A percentile compares a stretch with the other conserved stretches of the same genome.
phyloP scores from a whole-genome alignment of 1,140 invertebrate species.

The Saccostrea glomerata region DNA sequence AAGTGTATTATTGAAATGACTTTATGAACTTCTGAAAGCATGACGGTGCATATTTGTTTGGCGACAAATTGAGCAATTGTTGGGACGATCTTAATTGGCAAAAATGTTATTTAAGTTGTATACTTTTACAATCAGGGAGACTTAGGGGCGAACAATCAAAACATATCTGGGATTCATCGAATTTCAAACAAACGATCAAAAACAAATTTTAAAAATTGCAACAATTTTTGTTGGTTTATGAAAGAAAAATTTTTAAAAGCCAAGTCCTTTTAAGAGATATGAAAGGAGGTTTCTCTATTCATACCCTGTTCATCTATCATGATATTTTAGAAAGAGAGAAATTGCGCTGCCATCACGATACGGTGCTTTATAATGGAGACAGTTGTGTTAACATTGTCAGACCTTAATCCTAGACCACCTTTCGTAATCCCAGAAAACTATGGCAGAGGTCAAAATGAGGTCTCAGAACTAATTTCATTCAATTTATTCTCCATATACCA shows the following conservation, averaged over 20 bases:
- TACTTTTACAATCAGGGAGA: not conserved
- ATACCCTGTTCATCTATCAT: not conserved
- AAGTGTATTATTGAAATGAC: not conserved
- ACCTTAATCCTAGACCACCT: not conserved
- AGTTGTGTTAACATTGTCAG: not conserved
- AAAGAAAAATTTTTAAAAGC: slow-evolving; percentile 30
- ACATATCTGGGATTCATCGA: slow-evolving; percentile 15
- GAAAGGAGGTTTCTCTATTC: not conserved
- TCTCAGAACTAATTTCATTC: slow-evolving; percentile 14
- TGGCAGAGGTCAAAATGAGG: slow-evolving; percentile 12
- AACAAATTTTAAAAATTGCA: slow-evolving; percentile 19
- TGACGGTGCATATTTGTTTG: slow-evolving; percentile 22
- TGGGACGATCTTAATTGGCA: not conserved
- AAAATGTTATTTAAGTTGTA: slow-evolving; percentile 13
- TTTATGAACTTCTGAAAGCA: slow-evolving; percentile 6
- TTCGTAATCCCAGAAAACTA: slow-evolving; percentile 17
- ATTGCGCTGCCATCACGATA: not conserved
- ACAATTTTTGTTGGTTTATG: slow-evolving; percentile 37
- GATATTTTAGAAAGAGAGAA: slow-evolving; percentile 15
- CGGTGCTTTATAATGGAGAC: not conserved
- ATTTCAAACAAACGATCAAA: slow-evolving; percentile 33
- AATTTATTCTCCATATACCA: not conserved
- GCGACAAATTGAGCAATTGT: slow-evolving; percentile 24
- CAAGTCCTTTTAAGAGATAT: slow-evolving; percentile 1
- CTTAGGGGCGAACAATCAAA: not conserved